phyloP scores from a whole-genome alignment of 2,888 invertebrate genomes.

The Dynastes hyllus region DNA sequence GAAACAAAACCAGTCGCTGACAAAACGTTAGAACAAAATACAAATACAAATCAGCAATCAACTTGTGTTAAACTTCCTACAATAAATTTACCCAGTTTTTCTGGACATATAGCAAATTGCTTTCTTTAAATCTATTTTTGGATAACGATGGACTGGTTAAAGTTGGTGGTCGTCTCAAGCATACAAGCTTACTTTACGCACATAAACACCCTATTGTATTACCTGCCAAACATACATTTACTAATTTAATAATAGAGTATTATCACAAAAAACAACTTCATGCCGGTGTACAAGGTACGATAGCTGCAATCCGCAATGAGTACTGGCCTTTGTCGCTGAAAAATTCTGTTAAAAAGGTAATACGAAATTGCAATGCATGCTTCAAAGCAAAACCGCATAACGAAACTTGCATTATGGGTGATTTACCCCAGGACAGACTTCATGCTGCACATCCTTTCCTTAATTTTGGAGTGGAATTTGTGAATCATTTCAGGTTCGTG shows the following conservation, averaged over 20 bases:
- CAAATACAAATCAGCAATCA: too few species aligned
- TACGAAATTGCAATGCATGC: not conserved
- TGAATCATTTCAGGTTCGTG: not conserved
- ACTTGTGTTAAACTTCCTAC: too few species aligned
- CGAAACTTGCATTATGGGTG: not conserved
- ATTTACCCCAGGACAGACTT: not conserved
- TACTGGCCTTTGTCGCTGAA: not conserved
- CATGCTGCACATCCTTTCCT: not conserved
- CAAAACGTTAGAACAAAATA: too few species aligned
- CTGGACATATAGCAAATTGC: too few species aligned
- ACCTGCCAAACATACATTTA: too few species aligned
- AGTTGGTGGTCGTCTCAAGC: constrained; percentile 51
- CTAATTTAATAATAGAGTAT: too few species aligned
- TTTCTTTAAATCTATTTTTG: constrained; percentile 46
- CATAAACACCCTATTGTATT: too few species aligned
- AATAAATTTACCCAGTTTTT: too few species aligned
- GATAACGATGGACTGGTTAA: constrained; percentile 46
- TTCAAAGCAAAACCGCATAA: not conserved
- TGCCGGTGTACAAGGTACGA: not conserved
- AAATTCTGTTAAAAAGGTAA: not conserved
- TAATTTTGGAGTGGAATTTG: not conserved
- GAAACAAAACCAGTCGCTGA: too few species aligned
- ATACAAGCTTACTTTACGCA: constrained; percentile 33
- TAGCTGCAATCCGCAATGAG: not conserved
- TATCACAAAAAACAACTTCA: too few species aligned